A percentile compares a stretch with the other conserved stretches of the same genome.
Conservation (phyloP, 2,797 vertebrate species). For the Galago senegalensis region DNA sequence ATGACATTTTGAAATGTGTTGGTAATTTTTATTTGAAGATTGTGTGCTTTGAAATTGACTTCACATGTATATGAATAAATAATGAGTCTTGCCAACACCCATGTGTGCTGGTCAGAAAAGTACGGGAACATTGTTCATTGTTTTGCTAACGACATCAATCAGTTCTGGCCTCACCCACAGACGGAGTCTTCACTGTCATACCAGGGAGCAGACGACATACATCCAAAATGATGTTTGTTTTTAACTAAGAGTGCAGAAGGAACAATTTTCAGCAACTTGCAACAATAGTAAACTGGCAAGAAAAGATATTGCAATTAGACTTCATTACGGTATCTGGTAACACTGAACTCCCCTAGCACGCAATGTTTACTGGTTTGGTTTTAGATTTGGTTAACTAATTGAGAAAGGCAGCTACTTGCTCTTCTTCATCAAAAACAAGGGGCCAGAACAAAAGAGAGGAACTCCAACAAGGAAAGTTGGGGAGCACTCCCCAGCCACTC, state of each 20-base stretch:
- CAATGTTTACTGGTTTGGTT: neutral
- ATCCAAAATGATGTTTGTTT: neutral
- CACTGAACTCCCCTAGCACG: neutral
- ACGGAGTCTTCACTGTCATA: neutral
- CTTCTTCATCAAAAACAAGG: conserved; percentile 13
- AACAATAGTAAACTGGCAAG: conserved; percentile 35
- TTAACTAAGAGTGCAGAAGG: conserved; percentile 31
- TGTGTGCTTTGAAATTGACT: conserved; percentile 44
- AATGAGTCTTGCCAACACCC: conserved; percentile 6
- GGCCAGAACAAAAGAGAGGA: neutral
- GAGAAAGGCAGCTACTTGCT: neutral
- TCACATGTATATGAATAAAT: conserved; percentile 54
- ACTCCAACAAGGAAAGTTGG: neutral
- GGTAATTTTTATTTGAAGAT: conserved; percentile 57
- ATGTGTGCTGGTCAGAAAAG: conserved; percentile 48
- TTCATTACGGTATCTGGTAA: neutral
- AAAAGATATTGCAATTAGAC: conserved; percentile 34
- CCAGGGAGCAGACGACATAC: neutral
- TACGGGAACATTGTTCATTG: neutral
- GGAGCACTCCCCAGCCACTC: neutral
- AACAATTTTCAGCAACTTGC: conserved; percentile 43
- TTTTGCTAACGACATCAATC: conserved; percentile 46
- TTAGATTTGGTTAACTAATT: conserved; percentile 31
- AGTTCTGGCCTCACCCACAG: conserved; percentile 10
- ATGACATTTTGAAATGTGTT: conserved; percentile 26